Evolutionary conservation across 2,113 vertebrate genomes (phyloP), one percentile per base, ranked within the genome.

Genomic region (Xiphophorus hellerii): DNA sequence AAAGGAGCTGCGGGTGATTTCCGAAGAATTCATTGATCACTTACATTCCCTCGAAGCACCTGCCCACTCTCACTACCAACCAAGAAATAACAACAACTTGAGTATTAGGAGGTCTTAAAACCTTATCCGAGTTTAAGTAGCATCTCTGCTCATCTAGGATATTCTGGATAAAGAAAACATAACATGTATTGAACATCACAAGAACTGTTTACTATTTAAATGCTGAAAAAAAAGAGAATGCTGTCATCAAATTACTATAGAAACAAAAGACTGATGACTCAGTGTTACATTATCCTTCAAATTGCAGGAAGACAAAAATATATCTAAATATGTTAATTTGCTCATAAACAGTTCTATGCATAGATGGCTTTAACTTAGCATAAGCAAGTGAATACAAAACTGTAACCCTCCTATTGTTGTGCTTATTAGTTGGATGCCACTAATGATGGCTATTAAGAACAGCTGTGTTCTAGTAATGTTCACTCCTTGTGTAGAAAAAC

Each of bases 401-500:
- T 70, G 68, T 44, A 73, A 58, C 63, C 81, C 78, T 74, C 74
- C 63, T 75, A 72, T 75, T 76, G 77, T 11, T 39, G 62, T 44
- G 64, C 84, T 78, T 77, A 86, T 88, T 84, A 87, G 88, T 74
- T 76, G 44, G 60, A 78, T 72, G 70, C 37, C 14, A 66, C 84
- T 92, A 93, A 93, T 92, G 78, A 91, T 83, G 78, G 91, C 90
- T 90, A 92, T 93, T 92, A 92, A 58, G 81, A 90, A 66, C 92
- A 92, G 87, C 90, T 92, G 91, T 89, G 90, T 77, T 75, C 82
- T 81, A 85, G 48, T 65, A 72, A 84, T 76, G 74, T 69, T 80
- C 51, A 62, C 64, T 62, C 29, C 44, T 79, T 77, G 76, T 81
- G 37, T 60, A 69, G 13, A 20, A 39, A 17, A 78, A 66, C 13